phyloP scores from a whole-genome alignment of 1,140 invertebrate genomes.

The Stegodyphus dumicola region DNA sequence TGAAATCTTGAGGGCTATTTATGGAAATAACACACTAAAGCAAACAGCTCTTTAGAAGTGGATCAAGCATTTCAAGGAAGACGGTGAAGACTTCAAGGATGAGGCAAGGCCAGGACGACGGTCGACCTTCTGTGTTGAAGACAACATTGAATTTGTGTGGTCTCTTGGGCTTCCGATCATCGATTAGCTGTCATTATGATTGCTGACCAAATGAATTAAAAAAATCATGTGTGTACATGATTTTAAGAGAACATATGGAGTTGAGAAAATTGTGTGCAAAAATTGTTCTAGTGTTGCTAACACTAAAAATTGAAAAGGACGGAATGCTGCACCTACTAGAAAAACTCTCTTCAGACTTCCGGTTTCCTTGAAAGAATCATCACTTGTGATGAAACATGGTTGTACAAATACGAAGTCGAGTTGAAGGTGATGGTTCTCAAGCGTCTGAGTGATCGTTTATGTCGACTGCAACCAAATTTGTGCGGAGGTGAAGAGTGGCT shows the following conservation, averaged over 20 bases:
- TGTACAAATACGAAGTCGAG: background rate
- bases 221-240: background rate
- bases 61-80: constrained; percentile 2
- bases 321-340: background rate
- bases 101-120: background rate
- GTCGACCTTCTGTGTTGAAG: background rate
- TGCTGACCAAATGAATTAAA: background rate
- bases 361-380: background rate
- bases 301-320: too few species aligned
- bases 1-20: constrained; percentile 1
- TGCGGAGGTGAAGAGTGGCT: background rate
- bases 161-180: background rate
- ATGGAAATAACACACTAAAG: background rate
- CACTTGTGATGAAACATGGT: background rate
- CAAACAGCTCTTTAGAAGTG: background rate
- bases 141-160: background rate
- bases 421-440: background rate
- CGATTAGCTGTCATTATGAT: background rate
- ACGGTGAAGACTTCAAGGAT: background rate
- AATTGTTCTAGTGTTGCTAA: background rate
- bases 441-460: background rate
- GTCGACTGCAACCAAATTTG: constrained; percentile 2
- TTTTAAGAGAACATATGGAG: background rate
- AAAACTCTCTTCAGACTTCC: background rate
- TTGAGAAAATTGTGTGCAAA: background rate